These are phyloP conservation scores for Pogoniulus pusillus DNA, from an alignment of 2,797 vertebrate genomes.

Conservation along the genomic window DNA sequence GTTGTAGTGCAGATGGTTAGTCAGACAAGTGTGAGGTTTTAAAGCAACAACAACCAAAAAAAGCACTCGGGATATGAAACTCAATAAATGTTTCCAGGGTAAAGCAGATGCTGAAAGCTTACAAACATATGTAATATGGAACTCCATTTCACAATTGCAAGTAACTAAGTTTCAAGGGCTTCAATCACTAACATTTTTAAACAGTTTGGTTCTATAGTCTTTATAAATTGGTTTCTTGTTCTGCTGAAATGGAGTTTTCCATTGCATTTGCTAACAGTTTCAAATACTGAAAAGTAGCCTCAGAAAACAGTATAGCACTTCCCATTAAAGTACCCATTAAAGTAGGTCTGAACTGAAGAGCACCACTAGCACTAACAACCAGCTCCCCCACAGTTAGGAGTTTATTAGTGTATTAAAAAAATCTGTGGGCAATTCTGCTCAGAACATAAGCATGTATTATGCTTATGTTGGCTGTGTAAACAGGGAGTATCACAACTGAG, in stretches of 20 bases:
- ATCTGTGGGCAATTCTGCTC: background rate
- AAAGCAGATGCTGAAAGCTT: conserved; percentile 34
- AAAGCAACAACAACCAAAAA: background rate
- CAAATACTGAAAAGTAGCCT: background rate
- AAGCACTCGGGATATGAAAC: background rate
- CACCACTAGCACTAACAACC: background rate
- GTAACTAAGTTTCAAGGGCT: conserved; percentile 9
- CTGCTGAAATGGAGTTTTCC: conserved; percentile 5
- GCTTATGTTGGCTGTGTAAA: background rate
- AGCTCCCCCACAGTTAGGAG: background rate
- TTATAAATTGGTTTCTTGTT: background rate
- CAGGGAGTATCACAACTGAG: background rate
- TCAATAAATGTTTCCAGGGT: background rate
- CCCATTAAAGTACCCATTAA: background rate
- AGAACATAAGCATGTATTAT: background rate
- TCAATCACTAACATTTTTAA: background rate
- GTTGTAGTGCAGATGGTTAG: background rate
- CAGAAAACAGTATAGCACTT: background rate
- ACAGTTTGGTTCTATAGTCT: background rate
- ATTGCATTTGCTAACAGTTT: background rate
- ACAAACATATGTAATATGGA: background rate
- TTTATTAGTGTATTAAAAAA: background rate
- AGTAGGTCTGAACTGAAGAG: background rate
- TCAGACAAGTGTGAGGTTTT: background rate
- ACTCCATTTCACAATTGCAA: conserved; percentile 25